Evolutionary conservation across 2,888 invertebrate species (phyloP), one percentile per base, ranked within the genome.

Genomic region (Spodoptera exigua): DNA sequence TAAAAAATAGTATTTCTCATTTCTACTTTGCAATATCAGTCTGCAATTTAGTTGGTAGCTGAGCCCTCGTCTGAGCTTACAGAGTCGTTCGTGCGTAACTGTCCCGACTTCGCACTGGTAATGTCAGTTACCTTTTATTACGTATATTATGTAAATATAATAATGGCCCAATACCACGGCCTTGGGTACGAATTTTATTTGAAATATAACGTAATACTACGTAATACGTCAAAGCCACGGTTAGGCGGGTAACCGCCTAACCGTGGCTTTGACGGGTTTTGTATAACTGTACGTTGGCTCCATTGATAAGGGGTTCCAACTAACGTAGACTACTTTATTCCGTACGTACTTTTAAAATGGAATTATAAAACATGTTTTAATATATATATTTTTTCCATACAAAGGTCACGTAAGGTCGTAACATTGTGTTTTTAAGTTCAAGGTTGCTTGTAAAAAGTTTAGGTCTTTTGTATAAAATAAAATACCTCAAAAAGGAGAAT

Each of bases 111-210:
- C 61, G 40, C 69, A 66, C 67, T 69, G 73, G 63, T 75, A 77
- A 79, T 78, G 74, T 78, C 78, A 75, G 78, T 79, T 78, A 79
- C 82, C 74, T 80, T 80, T 84, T 82, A 82, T 80, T 79, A 76
- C 67, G 62, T 74, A 73, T 80, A 80, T 78, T 81, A 82, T 81
- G 81, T 81, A 79, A 82, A 81, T 82, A 78, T 78, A 78, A 81
- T 80, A 82, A 81, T 70, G 61, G 73, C 55, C 60, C 73, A 70
- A 70, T 74, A 65, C 68, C 69, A 74, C 54, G 71, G 76, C 74
- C 80, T 70, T 73, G 68, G 58, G 62, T 46, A 59, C 59, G 74
- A 77, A 70, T 79, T 80, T 81, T 77, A 82, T 81, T 79, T 70
- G 71, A 75, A 74, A 74, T 76, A 63, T 75, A 65, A 72, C 70